A percentile compares a stretch with the other conserved stretches of the same genome.
phyloP scores from a whole-genome alignment of 2,113 vertebrate genomes.

The Carassius auratus region DNA sequence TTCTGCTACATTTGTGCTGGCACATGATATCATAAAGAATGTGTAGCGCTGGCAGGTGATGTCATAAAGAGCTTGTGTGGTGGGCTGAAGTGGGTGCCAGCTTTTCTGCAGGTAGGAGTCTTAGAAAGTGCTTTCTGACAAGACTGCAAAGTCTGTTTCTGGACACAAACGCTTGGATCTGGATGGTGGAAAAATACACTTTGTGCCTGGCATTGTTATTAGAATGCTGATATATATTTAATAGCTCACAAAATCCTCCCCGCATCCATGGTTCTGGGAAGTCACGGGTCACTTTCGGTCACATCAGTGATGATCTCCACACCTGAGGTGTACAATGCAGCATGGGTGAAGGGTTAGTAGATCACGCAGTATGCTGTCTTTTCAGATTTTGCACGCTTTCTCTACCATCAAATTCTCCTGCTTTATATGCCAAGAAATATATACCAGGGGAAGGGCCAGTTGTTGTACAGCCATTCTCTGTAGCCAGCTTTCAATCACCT shows the following conservation, averaged over 20 bases:
- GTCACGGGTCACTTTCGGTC: conserved; percentile 19
- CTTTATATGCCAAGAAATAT: neutral
- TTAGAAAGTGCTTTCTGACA: conserved; percentile 25
- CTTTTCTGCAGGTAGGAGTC: conserved; percentile 38
- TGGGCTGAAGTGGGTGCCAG: conserved; percentile 44
- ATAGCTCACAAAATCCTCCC: conserved; percentile 7
- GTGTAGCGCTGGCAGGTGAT: conserved; percentile 20
- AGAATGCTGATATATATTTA: conserved; percentile 47
- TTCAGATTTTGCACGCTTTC: neutral
- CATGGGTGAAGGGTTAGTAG: neutral
- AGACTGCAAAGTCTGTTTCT: conserved; percentile 29
- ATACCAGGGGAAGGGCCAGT: neutral
- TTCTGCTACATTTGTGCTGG: conserved; percentile 28
- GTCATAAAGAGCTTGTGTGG: conserved; percentile 14
- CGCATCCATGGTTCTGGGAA: neutral
- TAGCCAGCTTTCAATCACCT: conserved; percentile 65
- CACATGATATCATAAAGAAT: conserved; percentile 19
- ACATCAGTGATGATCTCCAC: conserved; percentile 24
- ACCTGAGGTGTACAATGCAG: conserved; percentile 5
- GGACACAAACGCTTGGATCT: neutral
- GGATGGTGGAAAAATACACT: neutral
- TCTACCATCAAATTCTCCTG: neutral
- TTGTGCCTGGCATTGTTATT: conserved; percentile 36
- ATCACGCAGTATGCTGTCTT: conserved; percentile 14
- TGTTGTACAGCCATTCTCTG: conserved; percentile 73